Conservation (phyloP, 2,113 vertebrate genomes). For the Microcebus ravelobensis region DNA sequence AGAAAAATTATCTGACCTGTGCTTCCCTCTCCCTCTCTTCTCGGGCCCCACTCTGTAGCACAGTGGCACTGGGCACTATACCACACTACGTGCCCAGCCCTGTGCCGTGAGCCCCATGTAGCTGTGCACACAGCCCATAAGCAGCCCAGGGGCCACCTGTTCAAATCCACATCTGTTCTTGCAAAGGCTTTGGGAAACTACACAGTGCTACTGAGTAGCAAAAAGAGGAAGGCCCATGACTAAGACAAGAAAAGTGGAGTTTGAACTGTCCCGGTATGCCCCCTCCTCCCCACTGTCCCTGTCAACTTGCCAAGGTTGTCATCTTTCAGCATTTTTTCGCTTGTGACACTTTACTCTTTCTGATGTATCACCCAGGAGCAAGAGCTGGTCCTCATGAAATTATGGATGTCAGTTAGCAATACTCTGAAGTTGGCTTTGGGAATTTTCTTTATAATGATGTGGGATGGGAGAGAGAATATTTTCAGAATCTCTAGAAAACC, state of each 20-base stretch:
- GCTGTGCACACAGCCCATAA: not conserved
- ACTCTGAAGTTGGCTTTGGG: constrained; percentile 79
- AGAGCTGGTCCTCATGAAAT: constrained; percentile 85
- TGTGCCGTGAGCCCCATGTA: not conserved
- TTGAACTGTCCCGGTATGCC: not conserved
- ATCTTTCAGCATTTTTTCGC: not conserved
- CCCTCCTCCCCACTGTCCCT: not conserved
- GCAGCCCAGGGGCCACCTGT: no score
- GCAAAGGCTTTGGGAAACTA: not conserved
- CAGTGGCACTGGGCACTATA: not conserved
- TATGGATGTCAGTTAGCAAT: constrained; percentile 84
- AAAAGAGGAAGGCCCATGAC: not conserved
- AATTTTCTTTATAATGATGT: constrained; percentile 9
- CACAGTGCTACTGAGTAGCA: not conserved
- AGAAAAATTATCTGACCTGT: not conserved
- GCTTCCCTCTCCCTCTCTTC: not conserved
- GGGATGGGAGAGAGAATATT: constrained; percentile 61
- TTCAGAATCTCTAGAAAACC: constrained; percentile 83
- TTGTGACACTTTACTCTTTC: constrained; percentile 86
- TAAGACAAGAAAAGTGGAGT: not conserved
- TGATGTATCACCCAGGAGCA: constrained; percentile 43
- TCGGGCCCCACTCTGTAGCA: not conserved
- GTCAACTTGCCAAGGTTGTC: not conserved
- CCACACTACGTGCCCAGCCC: not conserved
- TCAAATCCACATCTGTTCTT: not conserved